Conservation (phyloP, 2,888 invertebrate genomes). For the Schizaphis graminum region DNA sequence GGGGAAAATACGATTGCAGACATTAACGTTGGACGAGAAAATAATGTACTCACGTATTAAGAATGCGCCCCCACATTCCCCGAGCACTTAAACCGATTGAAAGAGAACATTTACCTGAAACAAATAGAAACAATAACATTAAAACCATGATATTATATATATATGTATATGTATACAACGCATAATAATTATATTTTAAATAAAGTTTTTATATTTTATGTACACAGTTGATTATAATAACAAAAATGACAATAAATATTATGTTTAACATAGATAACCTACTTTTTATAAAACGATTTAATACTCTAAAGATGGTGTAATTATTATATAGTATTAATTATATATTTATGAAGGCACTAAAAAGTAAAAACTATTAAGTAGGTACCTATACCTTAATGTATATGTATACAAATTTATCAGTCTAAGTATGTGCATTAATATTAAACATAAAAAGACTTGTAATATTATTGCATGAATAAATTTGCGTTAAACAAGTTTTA, state of each 20-base stretch:
- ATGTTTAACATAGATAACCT: neutral
- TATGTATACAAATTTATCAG: neutral
- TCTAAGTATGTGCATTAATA: neutral
- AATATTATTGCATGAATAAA: neutral
- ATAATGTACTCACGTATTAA: constrained; percentile 64
- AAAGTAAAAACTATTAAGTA: neutral
- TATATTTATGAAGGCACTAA: neutral
- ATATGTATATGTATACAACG: too few relatives aligned
- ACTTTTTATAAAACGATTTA: neutral
- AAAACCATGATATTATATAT: constrained; percentile 10
- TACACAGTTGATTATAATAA: neutral
- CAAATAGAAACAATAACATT: constrained; percentile 35
- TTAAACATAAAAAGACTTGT: neutral
- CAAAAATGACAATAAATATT: neutral
- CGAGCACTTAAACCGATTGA: constrained; percentile 62
- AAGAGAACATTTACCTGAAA: constrained; percentile 56
- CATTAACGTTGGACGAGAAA: constrained; percentile 37
- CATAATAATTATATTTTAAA: neutral
- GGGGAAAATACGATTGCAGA: constrained; percentile 38
- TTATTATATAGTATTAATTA: neutral
- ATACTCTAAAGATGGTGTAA: neutral
- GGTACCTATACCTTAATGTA: neutral
- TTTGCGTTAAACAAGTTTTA: neutral
- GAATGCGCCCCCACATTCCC: constrained; percentile 30
- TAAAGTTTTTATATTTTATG: neutral